Conservation (phyloP, 1,140 invertebrate genomes). For the Drosophila nigrodunni region DNA sequence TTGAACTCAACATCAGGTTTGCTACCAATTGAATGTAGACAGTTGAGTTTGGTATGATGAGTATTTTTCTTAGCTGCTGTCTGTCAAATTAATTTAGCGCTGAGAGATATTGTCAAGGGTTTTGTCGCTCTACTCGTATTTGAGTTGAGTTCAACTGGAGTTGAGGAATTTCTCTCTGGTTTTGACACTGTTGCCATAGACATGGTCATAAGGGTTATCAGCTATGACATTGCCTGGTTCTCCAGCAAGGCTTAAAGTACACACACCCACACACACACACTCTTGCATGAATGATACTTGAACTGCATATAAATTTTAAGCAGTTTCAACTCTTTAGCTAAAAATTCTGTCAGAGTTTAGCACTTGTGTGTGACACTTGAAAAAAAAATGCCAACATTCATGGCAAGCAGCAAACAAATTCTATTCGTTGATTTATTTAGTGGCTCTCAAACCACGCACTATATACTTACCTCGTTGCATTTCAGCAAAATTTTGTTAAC, state of each 20-base stretch:
- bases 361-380: conserved; percentile 10
- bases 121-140: conserved; percentile 3
- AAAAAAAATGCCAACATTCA: conserved; percentile 1
- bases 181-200: conserved; percentile 42
- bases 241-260: conserved; percentile 14
- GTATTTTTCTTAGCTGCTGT: conserved; percentile 7
- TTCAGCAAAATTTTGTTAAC: conserved; percentile 51
- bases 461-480: conserved; percentile 16
- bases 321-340: conserved; percentile 34
- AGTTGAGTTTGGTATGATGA: conserved; percentile 1
- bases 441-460: conserved; percentile 12
- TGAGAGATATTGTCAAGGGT: conserved; percentile 30
- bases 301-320: conserved; percentile 47
- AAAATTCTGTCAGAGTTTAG: conserved; percentile 15
- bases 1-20: conserved; percentile 25
- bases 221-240: conserved; percentile 17
- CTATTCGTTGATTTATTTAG: conserved; percentile 56
- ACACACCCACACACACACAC: conserved; percentile 5
- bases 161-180: conserved; percentile 24
- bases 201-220: conserved; percentile 39
- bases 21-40: conserved; percentile 19
- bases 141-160: not conserved
- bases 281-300: conserved; percentile 16
- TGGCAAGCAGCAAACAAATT: conserved; percentile 17
- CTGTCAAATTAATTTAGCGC: conserved; percentile 48